Percentiles rank a stretch among this genome's conserved stretches.
Conservation (phyloP, 2,888 invertebrate genomes). For the Eristalis tenax region DNA sequence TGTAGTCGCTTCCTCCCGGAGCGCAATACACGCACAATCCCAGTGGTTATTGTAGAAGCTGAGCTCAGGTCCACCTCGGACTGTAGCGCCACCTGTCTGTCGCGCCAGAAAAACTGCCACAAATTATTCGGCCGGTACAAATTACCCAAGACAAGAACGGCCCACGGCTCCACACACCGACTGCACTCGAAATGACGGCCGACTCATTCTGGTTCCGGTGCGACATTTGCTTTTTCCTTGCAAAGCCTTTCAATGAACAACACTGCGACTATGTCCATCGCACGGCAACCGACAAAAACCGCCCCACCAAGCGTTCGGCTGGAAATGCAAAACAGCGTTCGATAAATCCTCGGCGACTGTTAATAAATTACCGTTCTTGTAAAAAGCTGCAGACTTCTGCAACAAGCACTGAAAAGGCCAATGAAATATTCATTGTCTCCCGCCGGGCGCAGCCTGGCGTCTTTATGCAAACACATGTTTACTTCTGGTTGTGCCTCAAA, state of each 20-base stretch:
- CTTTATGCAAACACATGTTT: not conserved
- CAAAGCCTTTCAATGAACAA: not conserved
- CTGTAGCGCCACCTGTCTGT: too few species aligned
- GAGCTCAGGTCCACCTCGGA: too few species aligned
- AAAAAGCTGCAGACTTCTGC: not conserved
- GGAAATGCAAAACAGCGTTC: constrained; percentile 17
- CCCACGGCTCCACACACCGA: not conserved
- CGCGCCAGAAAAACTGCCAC: too few species aligned
- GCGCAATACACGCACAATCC: too few species aligned
- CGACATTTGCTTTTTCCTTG: not conserved
- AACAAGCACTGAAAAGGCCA: constrained; percentile 8
- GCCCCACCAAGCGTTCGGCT: not conserved
- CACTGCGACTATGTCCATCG: not conserved
- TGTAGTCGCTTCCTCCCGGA: too few species aligned
- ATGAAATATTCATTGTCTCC: constrained; percentile 37
- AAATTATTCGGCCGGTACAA: not conserved
- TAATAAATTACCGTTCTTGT: constrained; percentile 10
- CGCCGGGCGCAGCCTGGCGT: constrained; percentile 4
- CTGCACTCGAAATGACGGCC: not conserved
- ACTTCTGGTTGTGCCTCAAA: not conserved
- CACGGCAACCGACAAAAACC: not conserved
- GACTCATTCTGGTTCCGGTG: not conserved
- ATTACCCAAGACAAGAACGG: not conserved
- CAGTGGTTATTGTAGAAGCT: too few species aligned
- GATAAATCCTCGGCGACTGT: constrained; percentile 16